These are phyloP conservation scores for Chrysina gloriosa DNA, from an alignment of 2,888 invertebrate genomes.

Conservation along the genomic window DNA sequence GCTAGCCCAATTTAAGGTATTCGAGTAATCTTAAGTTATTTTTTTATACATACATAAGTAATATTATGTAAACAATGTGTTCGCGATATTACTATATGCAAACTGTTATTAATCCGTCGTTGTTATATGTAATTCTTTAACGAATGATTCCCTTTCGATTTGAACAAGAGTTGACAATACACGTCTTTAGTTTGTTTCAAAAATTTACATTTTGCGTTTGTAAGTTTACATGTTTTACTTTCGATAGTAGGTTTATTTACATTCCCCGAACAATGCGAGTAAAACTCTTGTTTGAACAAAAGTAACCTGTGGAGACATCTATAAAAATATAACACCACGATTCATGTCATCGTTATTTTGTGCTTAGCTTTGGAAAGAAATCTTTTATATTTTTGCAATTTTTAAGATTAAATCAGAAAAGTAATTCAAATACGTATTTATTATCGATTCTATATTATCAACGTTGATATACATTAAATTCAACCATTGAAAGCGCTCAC, in stretches of 20 bases:
- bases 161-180: constrained; percentile 29
- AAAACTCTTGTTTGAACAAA: constrained; percentile 34
- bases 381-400: too few relatives aligned
- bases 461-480: too few relatives aligned
- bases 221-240: not conserved
- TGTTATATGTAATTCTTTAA: constrained; percentile 34
- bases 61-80: constrained; percentile 52
- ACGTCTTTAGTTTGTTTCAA: not conserved
- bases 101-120: constrained; percentile 49
- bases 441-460: too few relatives aligned
- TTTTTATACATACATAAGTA: constrained; percentile 42
- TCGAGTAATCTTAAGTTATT: constrained; percentile 48
- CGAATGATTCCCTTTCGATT: constrained; percentile 17
- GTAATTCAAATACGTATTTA: too few relatives aligned
- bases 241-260: constrained; percentile 3
- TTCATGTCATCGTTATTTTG: constrained; percentile 13
- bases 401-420: too few relatives aligned
- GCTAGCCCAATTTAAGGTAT: constrained; percentile 48
- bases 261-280: constrained; percentile 3
- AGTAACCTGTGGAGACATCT: constrained; percentile 28
- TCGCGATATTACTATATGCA: constrained; percentile 56
- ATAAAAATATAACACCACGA: constrained; percentile 3
- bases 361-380: too few relatives aligned
- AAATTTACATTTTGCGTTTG: not conserved
- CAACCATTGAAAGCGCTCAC: too few relatives aligned